Evolutionary conservation across 2,797 vertebrate genomes (phyloP).

Genomic region (Caiman crocodilus): DNA sequence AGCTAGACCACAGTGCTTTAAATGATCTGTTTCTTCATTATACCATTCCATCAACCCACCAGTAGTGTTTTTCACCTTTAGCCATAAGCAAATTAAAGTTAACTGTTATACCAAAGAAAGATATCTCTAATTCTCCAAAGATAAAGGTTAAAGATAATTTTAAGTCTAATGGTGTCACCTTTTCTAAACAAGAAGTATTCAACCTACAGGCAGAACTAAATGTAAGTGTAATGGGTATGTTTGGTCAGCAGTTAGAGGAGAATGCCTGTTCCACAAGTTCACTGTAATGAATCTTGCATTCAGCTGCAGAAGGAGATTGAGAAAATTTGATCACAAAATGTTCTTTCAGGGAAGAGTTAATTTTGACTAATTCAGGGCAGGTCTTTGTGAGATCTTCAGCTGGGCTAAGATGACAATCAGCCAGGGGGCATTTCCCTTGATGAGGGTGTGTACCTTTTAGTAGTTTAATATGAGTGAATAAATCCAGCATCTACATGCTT

Average conservation of each 20-base stretch:
- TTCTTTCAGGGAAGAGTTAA: background rate
- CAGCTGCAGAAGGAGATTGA: background rate
- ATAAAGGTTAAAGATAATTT: background rate
- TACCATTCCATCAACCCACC: background rate
- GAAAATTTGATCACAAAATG: no score
- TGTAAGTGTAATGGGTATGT: accelerated
- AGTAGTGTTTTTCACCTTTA: background rate
- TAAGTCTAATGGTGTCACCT: background rate
- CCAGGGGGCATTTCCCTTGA: background rate
- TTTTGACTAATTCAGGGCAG: background rate
- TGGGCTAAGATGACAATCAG: background rate
- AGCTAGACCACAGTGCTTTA: background rate
- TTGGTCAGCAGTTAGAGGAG: background rate
- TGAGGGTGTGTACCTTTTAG: background rate
- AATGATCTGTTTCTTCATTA: no score
- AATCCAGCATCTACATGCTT: background rate
- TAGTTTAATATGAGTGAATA: background rate
- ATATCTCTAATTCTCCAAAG: background rate
- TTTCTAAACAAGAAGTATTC: background rate
- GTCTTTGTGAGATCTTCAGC: background rate
- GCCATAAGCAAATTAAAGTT: background rate
- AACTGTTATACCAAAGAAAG: background rate
- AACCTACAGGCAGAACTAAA: background rate
- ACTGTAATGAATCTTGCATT: background rate
- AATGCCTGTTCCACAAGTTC: background rate